Base-by-base conservation (phyloP, 2,888 invertebrate genomes). In the Adelphocoris suturalis region DNA sequence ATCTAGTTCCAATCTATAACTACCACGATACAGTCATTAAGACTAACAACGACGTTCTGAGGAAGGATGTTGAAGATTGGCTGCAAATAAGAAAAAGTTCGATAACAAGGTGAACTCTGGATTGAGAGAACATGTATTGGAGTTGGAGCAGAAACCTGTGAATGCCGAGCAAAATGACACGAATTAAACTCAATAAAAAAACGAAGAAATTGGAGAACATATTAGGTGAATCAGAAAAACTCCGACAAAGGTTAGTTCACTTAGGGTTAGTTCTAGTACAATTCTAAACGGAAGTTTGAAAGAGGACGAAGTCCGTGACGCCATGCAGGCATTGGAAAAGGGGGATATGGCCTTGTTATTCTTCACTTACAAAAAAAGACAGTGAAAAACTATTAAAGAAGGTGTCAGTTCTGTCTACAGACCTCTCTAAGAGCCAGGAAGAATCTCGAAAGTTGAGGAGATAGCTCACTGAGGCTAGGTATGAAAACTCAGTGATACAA, bases 1-100 rank as follows among this genome's bases (percentile, higher is more conserved):
- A 85, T 61, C n/a, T 85, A 13, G 85, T 85, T n/a, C 85, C 85
- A 9, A 52, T 85, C 14, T 28, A 85, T 28, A 85, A 85, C 57
- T 85, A 61, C 37, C 55, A 85, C 57, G 85, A 85, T 16, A 27
- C 61, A 19, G 85, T 85, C 28, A 85, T 85, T 1, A 85, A 85
- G 19, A 37, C 27, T n/a, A 57, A 55, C 27, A 85, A 85, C n/a
- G 57, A 85, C 13, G 13, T 27, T 28, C 16, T 85, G 46, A 85
- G 23, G 57, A 27, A 57, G 14, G 85, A 85, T 57, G 28, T 85
- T 46, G 61, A 85, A 57, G 52, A 85, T 28, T 85, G 46, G 61
- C 27, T 11, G 13, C 52, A 13, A 85, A 57, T 14, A 57, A 28
- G 37, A 14, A 28, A 7, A 61, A 23, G 1, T 5, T 37, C 23